Base-by-base conservation (phyloP, 2,888 invertebrate genomes). In the Ypsolopha scabrella region DNA sequence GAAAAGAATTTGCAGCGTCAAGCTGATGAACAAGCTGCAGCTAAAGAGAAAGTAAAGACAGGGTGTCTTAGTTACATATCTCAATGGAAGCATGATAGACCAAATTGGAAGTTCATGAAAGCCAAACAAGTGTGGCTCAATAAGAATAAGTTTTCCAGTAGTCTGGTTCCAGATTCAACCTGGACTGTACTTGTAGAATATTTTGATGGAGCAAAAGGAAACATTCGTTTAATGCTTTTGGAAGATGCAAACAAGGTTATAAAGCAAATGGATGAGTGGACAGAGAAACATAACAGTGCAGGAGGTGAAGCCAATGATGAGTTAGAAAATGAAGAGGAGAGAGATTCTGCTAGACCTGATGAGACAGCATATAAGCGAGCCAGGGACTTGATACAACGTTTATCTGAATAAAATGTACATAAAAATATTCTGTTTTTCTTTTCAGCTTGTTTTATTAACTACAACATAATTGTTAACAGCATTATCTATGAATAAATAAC, bases 51-150 rank as follows among this genome's bases (percentile, higher is more conserved):
- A 51, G 81, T 89, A 9, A 89, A 89, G 60, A 75, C 88, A 45
- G 90, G 90, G 54, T 91, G 90, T 54, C 75, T 91, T 13, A 90
- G 85, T 63, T 94, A 94, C 66, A 68, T 94, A 50, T 89, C 89
- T 1, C 88, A 91, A 63, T 94, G 94, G 94, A 92, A 93, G 70
- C 86, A 92, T 65, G 87, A 89, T 54, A 88, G 77, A 57, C 75
- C 75, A 45, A 89, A 92, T 60, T 94, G 94, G 94, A 94, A 93
- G 71, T 94, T 94, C 68, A 92, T 92, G 73, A 94, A 94, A 72
- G 73, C 91, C 1, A 89, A 90, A 54, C 94, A 94, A 77, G 88
- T 91, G n/a, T 94, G 93, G 89, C 78, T 94, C 49, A 90, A 90
- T 58, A 90, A 91, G 57, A 88, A 92, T 62, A 88, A 93, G 60